These are phyloP conservation scores for Drosophila arawakana DNA, from an alignment of 1,140 invertebrate species.

Conservation along the genomic window DNA sequence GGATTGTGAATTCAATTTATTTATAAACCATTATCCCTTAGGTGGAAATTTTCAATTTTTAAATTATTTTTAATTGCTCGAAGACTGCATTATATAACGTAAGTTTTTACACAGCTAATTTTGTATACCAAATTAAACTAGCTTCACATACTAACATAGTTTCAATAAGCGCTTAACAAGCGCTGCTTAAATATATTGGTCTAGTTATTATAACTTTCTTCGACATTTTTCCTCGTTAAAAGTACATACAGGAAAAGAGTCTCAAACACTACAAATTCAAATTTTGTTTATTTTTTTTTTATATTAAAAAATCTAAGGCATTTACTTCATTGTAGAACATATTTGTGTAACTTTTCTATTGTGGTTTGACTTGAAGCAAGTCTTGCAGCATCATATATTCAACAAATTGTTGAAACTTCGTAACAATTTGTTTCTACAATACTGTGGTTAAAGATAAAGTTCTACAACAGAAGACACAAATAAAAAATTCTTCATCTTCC, in stretches of 20 bases:
- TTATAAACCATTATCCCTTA: conserved; percentile 52
- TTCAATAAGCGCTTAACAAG: too few species aligned
- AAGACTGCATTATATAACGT: not conserved
- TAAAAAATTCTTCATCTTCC: not conserved
- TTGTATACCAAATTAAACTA: too few species aligned
- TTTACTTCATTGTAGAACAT: conserved; percentile 65
- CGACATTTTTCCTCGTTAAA: too few species aligned
- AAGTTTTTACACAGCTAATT: too few species aligned
- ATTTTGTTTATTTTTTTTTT: too few species aligned
- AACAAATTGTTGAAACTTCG: conserved; percentile 76
- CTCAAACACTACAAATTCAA: too few species aligned
- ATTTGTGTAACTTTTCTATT: conserved; percentile 25
- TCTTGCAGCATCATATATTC: conserved; percentile 72
- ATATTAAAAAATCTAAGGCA: conserved; percentile 24
- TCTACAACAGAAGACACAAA: conserved; percentile 1
- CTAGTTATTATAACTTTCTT: too few species aligned
- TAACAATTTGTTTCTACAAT: conserved; percentile 80
- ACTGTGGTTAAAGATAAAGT: conserved; percentile 61
- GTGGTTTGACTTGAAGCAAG: conserved; percentile 26
- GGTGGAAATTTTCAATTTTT: conserved; percentile 27
- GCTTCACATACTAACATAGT: too few species aligned
- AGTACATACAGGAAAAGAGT: too few species aligned
- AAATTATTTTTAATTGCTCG: conserved; percentile 1
- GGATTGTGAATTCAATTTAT: not conserved
- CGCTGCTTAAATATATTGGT: too few species aligned